Percentiles rank a stretch among this genome's conserved stretches.
Evolutionary conservation across 2,888 invertebrate species (phyloP).

Genomic region (Endomychus coccineus): DNA sequence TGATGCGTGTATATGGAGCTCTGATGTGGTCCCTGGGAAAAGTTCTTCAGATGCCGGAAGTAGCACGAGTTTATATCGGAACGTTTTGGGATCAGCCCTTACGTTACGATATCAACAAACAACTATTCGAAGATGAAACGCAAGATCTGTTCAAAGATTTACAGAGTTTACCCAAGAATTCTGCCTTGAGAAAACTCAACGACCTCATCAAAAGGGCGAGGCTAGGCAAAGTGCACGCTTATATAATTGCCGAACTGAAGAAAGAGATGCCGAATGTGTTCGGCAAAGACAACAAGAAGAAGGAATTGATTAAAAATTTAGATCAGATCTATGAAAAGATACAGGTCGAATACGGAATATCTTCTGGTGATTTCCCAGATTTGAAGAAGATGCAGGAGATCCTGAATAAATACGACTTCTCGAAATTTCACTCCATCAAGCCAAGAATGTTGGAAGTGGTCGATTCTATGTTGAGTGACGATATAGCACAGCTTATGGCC

Average conservation of each 20-base stretch:
- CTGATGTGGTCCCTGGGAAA: slow-evolving; percentile 99
- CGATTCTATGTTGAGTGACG: slow-evolving; percentile 90
- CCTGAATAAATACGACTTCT: slow-evolving; percentile 82
- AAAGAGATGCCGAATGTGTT: slow-evolving; percentile 97
- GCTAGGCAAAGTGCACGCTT: slow-evolving; percentile 96
- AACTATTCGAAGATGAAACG: slow-evolving; percentile 90
- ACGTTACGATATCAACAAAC: slow-evolving; percentile 85
- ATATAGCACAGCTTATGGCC: slow-evolving; percentile 91
- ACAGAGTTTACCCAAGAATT: slow-evolving; percentile 90
- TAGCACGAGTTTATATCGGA: slow-evolving; percentile 97
- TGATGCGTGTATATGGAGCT: slow-evolving; percentile 98
- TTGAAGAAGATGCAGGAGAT: slow-evolving; percentile 88
- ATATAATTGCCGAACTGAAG: slow-evolving; percentile 86
- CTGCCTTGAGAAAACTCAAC: slow-evolving; percentile 92
- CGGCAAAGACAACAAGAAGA: slow-evolving; percentile 94
- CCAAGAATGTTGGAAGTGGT: slow-evolving; percentile 85
- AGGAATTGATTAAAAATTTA: slow-evolving; percentile 89
- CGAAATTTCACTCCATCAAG: slow-evolving; percentile 85
- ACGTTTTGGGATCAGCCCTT: slow-evolving; percentile 99
- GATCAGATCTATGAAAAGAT: slow-evolving; percentile 80
- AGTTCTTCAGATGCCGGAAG: slow-evolving; percentile 96
- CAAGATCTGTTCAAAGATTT: slow-evolving; percentile 91
- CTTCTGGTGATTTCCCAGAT: slow-evolving; percentile 96
- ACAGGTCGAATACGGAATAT: slow-evolving; percentile 87
- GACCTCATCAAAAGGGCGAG: slow-evolving; percentile 96